Percentiles rank a stretch among this genome's conserved stretches.
These are phyloP conservation scores for Tiphia femorata DNA, from an alignment of 2,888 invertebrate species.

Conservation along the genomic window DNA sequence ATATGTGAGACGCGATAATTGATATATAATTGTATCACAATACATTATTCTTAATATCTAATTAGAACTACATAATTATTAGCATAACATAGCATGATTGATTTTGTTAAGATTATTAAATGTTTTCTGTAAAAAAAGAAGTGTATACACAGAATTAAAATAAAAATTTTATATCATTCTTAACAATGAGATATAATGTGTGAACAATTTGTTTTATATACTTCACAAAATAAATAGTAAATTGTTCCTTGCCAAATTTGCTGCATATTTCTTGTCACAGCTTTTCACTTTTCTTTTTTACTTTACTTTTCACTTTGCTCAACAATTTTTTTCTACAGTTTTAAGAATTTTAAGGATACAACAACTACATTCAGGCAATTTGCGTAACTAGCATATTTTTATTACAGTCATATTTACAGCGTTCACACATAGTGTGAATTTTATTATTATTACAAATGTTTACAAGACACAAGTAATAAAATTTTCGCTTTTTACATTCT, in stretches of 20 bases:
- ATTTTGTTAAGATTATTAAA: slow-evolving; percentile 57
- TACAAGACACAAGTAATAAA: no score
- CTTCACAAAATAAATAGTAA: neutral
- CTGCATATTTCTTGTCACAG: no score
- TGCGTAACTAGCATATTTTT: no score
- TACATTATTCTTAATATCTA: slow-evolving; percentile 34
- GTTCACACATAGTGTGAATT: no score
- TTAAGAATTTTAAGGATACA: no score
- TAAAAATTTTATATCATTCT: slow-evolving; percentile 63
- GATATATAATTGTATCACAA: slow-evolving; percentile 40
- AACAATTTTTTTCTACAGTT: no score
- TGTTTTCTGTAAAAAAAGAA: slow-evolving; percentile 54
- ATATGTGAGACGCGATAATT: slow-evolving; percentile 47
- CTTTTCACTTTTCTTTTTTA: no score
- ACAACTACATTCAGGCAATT: no score
- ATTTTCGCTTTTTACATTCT: no score
- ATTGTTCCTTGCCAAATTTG: neutral
- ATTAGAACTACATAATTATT: slow-evolving; percentile 47
- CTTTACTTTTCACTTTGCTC: no score
- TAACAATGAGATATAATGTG: slow-evolving; percentile 38
- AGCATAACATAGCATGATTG: slow-evolving; percentile 45
- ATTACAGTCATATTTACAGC: no score
- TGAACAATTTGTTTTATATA: slow-evolving; percentile 6
- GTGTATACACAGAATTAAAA: slow-evolving; percentile 60
- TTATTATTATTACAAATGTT: no score